phyloP scores from a whole-genome alignment of 2,888 invertebrate species.

The Imbricaverruca yamaguchii region DNA sequence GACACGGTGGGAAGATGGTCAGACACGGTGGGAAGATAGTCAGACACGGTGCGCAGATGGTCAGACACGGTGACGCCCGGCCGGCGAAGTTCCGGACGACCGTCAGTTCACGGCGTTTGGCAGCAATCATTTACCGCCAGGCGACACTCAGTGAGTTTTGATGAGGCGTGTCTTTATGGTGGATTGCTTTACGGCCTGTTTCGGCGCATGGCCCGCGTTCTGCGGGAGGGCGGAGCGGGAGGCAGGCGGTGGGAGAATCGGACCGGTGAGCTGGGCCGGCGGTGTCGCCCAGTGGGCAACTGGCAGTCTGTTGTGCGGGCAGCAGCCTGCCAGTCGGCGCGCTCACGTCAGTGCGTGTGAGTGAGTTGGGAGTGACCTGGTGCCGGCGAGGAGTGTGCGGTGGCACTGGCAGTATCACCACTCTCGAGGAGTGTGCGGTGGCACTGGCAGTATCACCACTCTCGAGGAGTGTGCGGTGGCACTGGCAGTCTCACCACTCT shows the following conservation, averaged over 20 bases:
- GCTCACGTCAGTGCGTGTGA: background rate
- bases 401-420: too few relatives aligned
- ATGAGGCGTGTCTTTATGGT: constrained; percentile 13
- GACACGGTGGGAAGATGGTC: too few relatives aligned
- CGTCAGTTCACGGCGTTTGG: too few relatives aligned
- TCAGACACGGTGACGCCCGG: too few relatives aligned
- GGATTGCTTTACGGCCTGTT: constrained; percentile 16
- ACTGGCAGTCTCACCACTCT: too few relatives aligned
- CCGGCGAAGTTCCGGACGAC: too few relatives aligned
- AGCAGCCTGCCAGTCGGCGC: background rate
- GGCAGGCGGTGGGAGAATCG: background rate
- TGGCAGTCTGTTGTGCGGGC: background rate
- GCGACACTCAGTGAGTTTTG: constrained; percentile 5
- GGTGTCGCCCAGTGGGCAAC: background rate
- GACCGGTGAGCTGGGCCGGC: background rate
- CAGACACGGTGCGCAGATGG: too few relatives aligned
- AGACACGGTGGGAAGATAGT: too few relatives aligned
- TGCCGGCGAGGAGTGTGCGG: too few relatives aligned
- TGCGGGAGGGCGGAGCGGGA: background rate
- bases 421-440: too few relatives aligned
- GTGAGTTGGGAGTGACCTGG: background rate
- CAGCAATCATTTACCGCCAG: background rate
- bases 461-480: too few relatives aligned
- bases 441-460: too few relatives aligned
- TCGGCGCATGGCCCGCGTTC: constrained; percentile 8